Percentiles rank a stretch among this genome's conserved stretches.
Evolutionary conservation across 2,888 invertebrate genomes (phyloP).

Genomic region (Acleris cristana): DNA sequence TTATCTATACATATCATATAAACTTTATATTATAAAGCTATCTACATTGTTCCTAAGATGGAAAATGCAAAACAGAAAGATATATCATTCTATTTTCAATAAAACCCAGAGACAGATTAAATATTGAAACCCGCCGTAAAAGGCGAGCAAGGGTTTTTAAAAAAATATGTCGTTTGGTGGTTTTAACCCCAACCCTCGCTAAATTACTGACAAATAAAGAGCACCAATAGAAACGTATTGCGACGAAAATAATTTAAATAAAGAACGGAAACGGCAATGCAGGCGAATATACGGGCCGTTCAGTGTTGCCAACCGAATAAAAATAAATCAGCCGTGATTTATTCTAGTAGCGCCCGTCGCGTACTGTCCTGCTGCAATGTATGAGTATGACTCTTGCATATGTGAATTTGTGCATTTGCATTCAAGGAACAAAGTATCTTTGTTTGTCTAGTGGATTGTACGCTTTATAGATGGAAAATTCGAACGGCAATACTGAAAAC

Average conservation of each 20-base stretch:
- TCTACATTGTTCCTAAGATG: no score
- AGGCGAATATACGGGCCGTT: constrained; percentile 57
- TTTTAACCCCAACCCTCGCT: neutral
- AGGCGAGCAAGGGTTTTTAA: no score
- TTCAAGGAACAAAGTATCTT: constrained; percentile 45
- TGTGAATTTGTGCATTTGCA: constrained; percentile 45
- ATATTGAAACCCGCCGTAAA: no score
- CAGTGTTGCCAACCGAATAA: constrained; percentile 76
- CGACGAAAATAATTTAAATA: constrained; percentile 65
- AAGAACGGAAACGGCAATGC: constrained; percentile 61
- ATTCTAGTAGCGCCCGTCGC: constrained; percentile 65
- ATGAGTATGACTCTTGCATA: constrained; percentile 53
- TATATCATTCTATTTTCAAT: no score
- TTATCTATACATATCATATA: neutral
- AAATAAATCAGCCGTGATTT: constrained; percentile 82
- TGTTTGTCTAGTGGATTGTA: constrained; percentile 10
- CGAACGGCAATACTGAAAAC: no score
- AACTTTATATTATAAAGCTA: no score
- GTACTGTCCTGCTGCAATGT: constrained; percentile 57
- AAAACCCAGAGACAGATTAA: no score
- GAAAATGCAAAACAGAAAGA: no score
- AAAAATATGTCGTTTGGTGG: neutral
- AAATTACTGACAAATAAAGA: constrained; percentile 16
- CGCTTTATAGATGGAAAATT: constrained; percentile 1
- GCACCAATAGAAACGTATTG: constrained; percentile 40